A percentile compares a stretch with the other conserved stretches of the same genome.
These are phyloP conservation scores for Dendropsophus ebraccatus DNA, from an alignment of 2,113 vertebrate species.

Conservation along the genomic window DNA sequence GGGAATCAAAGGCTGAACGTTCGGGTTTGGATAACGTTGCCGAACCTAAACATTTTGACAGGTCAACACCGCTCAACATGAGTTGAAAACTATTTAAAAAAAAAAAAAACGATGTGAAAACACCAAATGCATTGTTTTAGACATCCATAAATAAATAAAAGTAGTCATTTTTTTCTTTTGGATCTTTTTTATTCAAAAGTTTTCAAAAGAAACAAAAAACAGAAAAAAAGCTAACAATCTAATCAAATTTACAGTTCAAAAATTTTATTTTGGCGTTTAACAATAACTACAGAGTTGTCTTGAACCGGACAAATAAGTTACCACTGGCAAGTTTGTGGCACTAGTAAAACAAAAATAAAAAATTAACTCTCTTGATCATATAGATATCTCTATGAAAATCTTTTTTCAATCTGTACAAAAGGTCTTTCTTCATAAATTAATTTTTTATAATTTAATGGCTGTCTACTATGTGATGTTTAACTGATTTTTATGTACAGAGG, in stretches of 20 bases:
- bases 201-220: constrained; percentile 92
- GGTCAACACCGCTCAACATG: no score
- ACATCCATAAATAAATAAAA: not conserved
- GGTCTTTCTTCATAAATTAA: constrained; percentile 99
- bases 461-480: constrained; percentile 94
- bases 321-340: constrained; percentile 96
- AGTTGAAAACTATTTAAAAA: no score
- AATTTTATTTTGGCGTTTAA: constrained; percentile 90
- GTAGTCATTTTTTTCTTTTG: constrained; percentile 61
- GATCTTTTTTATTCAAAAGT: constrained; percentile 94
- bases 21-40: no score
- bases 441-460: constrained; percentile 98
- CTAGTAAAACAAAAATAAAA: constrained; percentile 92
- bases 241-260: constrained; percentile 90
- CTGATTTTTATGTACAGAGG: constrained; percentile 87
- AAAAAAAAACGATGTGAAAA: no score
- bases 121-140: not conserved
- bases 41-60: no score
- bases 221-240: constrained; percentile 92
- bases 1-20: no score
- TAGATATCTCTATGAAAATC: constrained; percentile 97
- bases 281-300: constrained; percentile 90
- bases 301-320: constrained; percentile 95
- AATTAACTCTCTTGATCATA: constrained; percentile 95
- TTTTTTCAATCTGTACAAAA: constrained; percentile 98